These are phyloP conservation scores for Actenoides hombroni DNA, from an alignment of 2,113 vertebrate species.

Conservation along the genomic window DNA sequence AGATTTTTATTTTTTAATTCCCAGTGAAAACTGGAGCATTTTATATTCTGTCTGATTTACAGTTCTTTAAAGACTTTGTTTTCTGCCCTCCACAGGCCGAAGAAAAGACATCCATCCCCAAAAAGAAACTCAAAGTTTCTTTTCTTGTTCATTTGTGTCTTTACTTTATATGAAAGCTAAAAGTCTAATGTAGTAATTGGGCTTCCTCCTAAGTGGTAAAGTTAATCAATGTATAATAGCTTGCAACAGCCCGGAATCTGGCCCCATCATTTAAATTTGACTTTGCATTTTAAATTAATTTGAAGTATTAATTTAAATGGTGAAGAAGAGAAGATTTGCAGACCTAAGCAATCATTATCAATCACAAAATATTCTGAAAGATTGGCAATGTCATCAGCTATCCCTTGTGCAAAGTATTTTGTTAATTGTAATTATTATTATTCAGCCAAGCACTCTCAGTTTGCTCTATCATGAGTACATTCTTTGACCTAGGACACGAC, in stretches of 20 bases:
- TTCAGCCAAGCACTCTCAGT: neutral
- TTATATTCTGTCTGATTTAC: neutral
- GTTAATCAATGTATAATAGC: neutral
- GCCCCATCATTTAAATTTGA: neutral
- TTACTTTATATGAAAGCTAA: neutral
- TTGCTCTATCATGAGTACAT: slow-evolving; percentile 10
- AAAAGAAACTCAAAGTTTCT: neutral
- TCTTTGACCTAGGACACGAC: slow-evolving; percentile 37
- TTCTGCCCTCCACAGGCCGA: neutral
- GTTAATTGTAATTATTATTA: slow-evolving; percentile 20
- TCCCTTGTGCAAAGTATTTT: neutral
- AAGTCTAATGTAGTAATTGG: neutral
- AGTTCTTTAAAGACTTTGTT: neutral
- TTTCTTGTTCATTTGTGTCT: neutral
- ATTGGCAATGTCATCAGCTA: neutral
- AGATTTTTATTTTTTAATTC: neutral
- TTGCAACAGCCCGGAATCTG: neutral
- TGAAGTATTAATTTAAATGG: neutral
- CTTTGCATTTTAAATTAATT: neutral
- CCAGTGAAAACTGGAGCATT: neutral
- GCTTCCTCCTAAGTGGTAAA: neutral
- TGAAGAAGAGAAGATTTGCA: neutral
- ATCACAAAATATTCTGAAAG: neutral
- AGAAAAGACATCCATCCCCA: fast-evolving
- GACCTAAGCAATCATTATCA: neutral